Evolutionary conservation across 2,888 invertebrate genomes (phyloP).

Genomic region (Xylophagus ater): DNA sequence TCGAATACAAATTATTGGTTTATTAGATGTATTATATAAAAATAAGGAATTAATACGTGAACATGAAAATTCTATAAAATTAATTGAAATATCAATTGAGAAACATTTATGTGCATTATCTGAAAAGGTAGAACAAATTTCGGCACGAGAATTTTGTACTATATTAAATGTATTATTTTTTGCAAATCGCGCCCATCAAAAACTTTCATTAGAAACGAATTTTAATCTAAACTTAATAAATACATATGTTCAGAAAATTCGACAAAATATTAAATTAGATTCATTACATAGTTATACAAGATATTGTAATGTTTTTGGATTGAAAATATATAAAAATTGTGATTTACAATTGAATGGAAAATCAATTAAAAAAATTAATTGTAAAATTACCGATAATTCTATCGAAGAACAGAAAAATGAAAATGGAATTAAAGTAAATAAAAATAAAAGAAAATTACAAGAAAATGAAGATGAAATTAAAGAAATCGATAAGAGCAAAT

Average conservation of each 20-base stretch:
- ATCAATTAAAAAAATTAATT: constrained; percentile 12
- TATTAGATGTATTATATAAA: constrained; percentile 53
- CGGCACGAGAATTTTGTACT: constrained; percentile 24
- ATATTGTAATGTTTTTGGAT: constrained; percentile 23
- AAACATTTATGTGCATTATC: constrained; percentile 17
- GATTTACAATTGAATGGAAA: too few species aligned
- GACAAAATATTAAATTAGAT: constrained; percentile 23
- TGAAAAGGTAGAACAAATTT: constrained; percentile 16
- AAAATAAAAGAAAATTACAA: constrained; percentile 7
- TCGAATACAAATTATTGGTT: constrained; percentile 54
- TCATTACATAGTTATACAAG: constrained; percentile 21
- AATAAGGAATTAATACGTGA: constrained; percentile 35
- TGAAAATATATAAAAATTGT: constrained; percentile 20
- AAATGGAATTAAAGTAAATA: constrained; percentile 5
- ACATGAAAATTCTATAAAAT: constrained; percentile 19
- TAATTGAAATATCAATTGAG: constrained; percentile 23
- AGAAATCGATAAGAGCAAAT: constrained; percentile 2
- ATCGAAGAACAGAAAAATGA: constrained; percentile 8
- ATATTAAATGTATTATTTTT: constrained; percentile 22
- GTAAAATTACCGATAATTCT: constrained; percentile 9
- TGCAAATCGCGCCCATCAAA: constrained; percentile 21
- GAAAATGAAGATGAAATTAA: constrained; percentile 4
- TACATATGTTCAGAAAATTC: constrained; percentile 21
- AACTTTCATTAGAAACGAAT: constrained; percentile 11
- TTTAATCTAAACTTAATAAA: constrained; percentile 15